These are phyloP conservation scores for Apodemia hepburni DNA, from an alignment of 2,888 invertebrate genomes.

Conservation along the genomic window DNA sequence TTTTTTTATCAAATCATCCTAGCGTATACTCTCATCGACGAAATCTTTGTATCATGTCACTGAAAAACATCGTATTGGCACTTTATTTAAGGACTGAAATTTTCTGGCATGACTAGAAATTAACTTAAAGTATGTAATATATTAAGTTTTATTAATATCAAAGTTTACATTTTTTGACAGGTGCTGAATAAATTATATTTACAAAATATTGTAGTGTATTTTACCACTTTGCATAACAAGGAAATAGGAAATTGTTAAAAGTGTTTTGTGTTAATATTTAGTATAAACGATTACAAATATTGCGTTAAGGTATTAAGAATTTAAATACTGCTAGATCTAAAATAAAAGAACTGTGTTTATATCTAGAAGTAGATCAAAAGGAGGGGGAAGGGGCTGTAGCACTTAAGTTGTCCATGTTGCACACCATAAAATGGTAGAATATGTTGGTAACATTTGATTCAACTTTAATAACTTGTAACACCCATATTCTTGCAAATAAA, in stretches of 20 bases:
- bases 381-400: no score
- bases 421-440: no score
- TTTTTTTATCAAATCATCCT: constrained; percentile 1
- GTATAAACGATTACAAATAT: neutral
- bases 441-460: no score
- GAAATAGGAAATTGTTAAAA: neutral
- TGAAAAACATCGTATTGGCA: constrained; percentile 43
- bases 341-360: no score
- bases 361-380: no score
- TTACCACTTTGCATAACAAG: neutral
- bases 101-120: constrained; percentile 31
- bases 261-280: neutral
- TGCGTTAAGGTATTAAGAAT: neutral
- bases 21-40: neutral
- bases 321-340: neutral
- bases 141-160: neutral
- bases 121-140: neutral
- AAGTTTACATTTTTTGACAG: constrained; percentile 8
- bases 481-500: no score
- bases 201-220: neutral
- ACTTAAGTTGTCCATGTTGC: no score
- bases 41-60: constrained; percentile 34
- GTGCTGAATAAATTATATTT: neutral
- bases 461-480: no score
- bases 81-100: constrained; percentile 36